Evolutionary conservation across 2,888 invertebrate genomes (phyloP), one percentile per base, ranked within the genome.

Genomic region (Drosophila anomalata): DNA sequence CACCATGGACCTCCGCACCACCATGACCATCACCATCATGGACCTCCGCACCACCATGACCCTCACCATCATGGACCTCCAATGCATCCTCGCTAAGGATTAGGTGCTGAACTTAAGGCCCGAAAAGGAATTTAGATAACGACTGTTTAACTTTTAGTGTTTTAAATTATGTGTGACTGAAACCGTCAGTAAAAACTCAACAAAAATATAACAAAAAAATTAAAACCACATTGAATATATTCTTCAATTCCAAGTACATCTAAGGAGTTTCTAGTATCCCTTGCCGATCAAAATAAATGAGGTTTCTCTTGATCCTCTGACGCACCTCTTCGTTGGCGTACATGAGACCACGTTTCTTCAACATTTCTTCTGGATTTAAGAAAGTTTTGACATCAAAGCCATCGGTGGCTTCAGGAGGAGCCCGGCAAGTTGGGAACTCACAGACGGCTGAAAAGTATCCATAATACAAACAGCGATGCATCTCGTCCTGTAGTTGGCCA

Each of bases 381-480:
- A 89, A 88, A 3, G 80, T 84, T 7, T 77, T 63, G 0, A 77
- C 52, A 2, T 75, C 76, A 12, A 88, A 86, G 12, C 84, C 87
- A 14, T 59, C 53, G 0, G 80, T 77, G 0, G 68, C 66, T 2
- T 72, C 70, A 22, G 79, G 79, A 12, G 83, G 76, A 62, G 86
- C 84, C 5, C 87, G 75, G 3, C 90, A 73, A 5, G 87, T 66
- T 6, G 90, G 90, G 26, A 90, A 55, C 44, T 89, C 79, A n/a
- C 87, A 88, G 12, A 78, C 77, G 1, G 70, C 73, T 0, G 77
- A 75, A 75, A 89, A 87, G 26, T 90, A 88, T 0, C 84, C 89
- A 50, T 81, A 88, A 31, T 79, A 76, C 12, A 88, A 81, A 12
- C 83, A 77, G 17, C 77, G 75, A 3, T 74, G 52, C 29, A 90